Conservation (phyloP, 2,113 vertebrate genomes). For the Rhabdomys dilectus region DNA sequence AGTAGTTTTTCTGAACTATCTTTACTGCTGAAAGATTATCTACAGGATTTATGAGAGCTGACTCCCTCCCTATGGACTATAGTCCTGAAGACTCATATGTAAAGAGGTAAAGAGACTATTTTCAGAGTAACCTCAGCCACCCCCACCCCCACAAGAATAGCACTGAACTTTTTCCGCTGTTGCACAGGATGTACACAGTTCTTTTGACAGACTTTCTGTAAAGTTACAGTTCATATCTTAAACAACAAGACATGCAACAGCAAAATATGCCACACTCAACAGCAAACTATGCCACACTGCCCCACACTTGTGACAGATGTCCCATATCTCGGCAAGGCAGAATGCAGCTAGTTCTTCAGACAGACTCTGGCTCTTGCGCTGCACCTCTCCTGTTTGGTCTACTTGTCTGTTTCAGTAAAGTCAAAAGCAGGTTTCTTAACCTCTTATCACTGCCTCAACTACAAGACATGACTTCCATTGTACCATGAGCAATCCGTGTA, state of each 20-base stretch:
- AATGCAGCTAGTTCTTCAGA: not conserved
- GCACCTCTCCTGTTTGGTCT: not conserved
- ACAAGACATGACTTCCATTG: not conserved
- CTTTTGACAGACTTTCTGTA: not conserved
- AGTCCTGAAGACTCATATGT: not conserved
- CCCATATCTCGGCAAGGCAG: not conserved
- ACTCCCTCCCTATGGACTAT: fast-evolving
- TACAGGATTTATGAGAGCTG: not conserved
- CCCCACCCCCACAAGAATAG: not conserved
- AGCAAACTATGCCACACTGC: fast-evolving
- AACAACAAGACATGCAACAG: not conserved
- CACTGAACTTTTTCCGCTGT: not conserved
- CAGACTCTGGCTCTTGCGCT: no score
- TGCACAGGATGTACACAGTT: not conserved
- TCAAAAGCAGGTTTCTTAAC: not conserved
- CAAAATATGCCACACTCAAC: fast-evolving
- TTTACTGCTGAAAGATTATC: not conserved
- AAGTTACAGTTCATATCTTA: not conserved
- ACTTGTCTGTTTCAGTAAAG: not conserved
- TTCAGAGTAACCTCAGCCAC: no score
- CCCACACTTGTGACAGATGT: fast-evolving
- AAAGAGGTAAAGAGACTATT: no score
- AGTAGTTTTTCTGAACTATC: not conserved
- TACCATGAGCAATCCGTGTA: not conserved
- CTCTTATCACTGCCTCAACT: no score